Conservation (phyloP, 2,113 vertebrate species). For the Isurus oxyrinchus region DNA sequence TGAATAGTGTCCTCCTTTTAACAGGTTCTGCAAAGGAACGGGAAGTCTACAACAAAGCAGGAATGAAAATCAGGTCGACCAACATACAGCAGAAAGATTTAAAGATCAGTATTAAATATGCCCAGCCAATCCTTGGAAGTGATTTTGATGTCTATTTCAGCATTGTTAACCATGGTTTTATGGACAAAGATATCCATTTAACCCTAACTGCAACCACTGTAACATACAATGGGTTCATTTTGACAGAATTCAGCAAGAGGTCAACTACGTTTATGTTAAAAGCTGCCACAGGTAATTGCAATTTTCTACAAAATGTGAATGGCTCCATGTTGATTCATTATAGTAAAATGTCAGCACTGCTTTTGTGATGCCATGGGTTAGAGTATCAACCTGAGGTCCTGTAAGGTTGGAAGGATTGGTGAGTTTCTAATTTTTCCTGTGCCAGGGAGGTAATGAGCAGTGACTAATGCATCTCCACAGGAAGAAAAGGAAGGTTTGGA, state of each 20-base stretch:
- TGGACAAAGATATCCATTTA: constrained; percentile 49
- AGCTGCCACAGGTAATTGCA: constrained; percentile 48
- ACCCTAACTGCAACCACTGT: constrained; percentile 49
- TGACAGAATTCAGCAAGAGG: constrained; percentile 52
- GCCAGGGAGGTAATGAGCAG: background rate
- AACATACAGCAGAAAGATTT: constrained; percentile 42
- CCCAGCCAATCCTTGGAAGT: constrained; percentile 56
- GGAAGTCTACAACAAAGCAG: constrained; percentile 56
- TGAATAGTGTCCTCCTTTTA: background rate
- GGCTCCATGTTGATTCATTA: background rate
- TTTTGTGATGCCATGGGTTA: background rate
- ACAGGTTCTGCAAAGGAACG: constrained; percentile 62
- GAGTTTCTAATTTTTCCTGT: background rate
- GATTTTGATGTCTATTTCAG: constrained; percentile 65
- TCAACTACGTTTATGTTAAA: constrained; percentile 47
- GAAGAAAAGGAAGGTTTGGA: background rate
- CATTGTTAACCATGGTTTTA: constrained; percentile 52
- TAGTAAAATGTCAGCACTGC: background rate
- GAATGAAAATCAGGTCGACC: constrained; percentile 42
- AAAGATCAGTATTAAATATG: constrained; percentile 55
- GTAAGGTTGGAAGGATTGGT: background rate
- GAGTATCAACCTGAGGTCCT: background rate
- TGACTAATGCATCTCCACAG: background rate
- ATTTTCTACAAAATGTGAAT: background rate
- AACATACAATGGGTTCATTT: constrained; percentile 56